Evolutionary conservation across 1,140 invertebrate genomes (phyloP).

Genomic region (Drosophila nebulosa): DNA sequence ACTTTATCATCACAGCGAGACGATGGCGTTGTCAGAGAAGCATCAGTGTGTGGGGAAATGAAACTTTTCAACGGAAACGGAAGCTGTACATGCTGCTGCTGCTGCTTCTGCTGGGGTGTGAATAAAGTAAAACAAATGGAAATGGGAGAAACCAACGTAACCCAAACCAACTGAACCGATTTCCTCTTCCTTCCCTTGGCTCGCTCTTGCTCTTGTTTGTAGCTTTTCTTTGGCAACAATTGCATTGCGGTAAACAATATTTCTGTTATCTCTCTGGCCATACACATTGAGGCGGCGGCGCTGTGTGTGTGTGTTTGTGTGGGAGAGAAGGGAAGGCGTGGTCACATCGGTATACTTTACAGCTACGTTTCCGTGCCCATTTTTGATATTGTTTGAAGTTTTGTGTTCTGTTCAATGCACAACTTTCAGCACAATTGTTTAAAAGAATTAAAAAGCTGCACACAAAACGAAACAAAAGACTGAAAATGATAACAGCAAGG

Average conservation of each 20-base stretch:
- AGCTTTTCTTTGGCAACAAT: slow-evolving; percentile 70
- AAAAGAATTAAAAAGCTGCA: slow-evolving; percentile 68
- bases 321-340: background rate
- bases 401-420: slow-evolving; percentile 76
- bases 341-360: slow-evolving; percentile 59
- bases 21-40: slow-evolving; percentile 15
- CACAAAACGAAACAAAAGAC: slow-evolving; percentile 61
- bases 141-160: slow-evolving; percentile 13
- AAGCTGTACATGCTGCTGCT: slow-evolving; percentile 60
- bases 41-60: slow-evolving; percentile 64
- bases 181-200: background rate
- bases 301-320: too few relatives aligned
- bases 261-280: slow-evolving; percentile 67
- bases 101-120: slow-evolving; percentile 47
- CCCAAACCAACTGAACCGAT: slow-evolving; percentile 3
- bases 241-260: slow-evolving; percentile 78
- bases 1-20: slow-evolving; percentile 60
- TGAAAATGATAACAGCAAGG: slow-evolving; percentile 59
- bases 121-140: slow-evolving; percentile 77
- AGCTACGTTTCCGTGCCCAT: slow-evolving; percentile 55
- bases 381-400: slow-evolving; percentile 66
- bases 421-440: slow-evolving; percentile 76
- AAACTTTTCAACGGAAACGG: slow-evolving; percentile 74
- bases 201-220: background rate
- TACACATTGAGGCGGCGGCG: slow-evolving; percentile 22